Base-by-base conservation (phyloP, 1,140 invertebrate genomes). In the Charaxes varanes region DNA sequence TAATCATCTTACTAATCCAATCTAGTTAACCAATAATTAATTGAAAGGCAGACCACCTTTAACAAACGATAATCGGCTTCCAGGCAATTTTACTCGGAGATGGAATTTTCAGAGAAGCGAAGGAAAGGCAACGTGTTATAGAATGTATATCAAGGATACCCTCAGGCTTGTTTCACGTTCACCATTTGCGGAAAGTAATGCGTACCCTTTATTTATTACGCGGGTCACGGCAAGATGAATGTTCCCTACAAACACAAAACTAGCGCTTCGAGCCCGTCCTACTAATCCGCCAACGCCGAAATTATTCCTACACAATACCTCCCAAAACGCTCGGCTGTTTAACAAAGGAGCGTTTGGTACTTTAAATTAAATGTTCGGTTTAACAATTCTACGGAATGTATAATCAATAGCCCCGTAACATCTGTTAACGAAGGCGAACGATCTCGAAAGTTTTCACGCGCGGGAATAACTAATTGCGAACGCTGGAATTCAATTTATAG, bases 351-450 rank as follows among this genome's bases (percentile, higher is more conserved):
- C 67, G 30, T 71, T 71, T 47, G 66, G 68, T 76, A 77, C 76
- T 80, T 80, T 71, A 80, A 80, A 80, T 83, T 83, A 83, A 83
- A 83, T 69, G 79, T 79, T 80, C 72, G 67, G 69, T 72, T 80
- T 83, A 72, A 80, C 72, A 80, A 77, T 82, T 83, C 74, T 70
- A 83, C 67, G 77, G 79, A 83, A 83, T 83, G 79, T 81, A 81
- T 83, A 83, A 83, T 83, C 76, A 83, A 83, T 81, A 76, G 76
- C 73, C 62, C 70, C 76, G 79, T 79, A 83, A 83, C 79, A 83
- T 83, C 79, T 83, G 79, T 83, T 81, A 83, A 83, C 79, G 77
- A 83, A 83, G 72, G 79, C 79, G 79, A 81, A 79, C 73, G 79
- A 83, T 83, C 79, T 83, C 68, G 57, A 81, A 83, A 83, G 79